These are phyloP conservation scores for Megaleporinus macrocephalus DNA, from an alignment of 2,113 vertebrate genomes.

Conservation along the genomic window DNA sequence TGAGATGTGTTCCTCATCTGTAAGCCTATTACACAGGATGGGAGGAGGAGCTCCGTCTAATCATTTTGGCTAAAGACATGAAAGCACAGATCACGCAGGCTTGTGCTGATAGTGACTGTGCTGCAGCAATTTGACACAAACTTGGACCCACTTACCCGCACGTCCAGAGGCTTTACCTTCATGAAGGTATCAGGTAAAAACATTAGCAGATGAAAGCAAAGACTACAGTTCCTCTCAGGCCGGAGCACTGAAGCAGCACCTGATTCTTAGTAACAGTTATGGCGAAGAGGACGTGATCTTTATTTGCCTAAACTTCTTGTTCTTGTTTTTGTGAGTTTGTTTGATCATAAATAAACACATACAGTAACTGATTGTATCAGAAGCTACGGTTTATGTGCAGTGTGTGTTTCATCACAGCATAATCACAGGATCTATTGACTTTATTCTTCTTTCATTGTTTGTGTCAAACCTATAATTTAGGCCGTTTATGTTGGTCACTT, in stretches of 20 bases:
- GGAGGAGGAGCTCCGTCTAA: slow-evolving; percentile 18
- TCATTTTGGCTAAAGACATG: slow-evolving; percentile 22
- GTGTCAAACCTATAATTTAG: neutral
- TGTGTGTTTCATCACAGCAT: neutral
- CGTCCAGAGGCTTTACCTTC: neutral
- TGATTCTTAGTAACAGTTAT: neutral
- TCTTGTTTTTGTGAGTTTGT: neutral
- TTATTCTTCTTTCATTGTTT: neutral
- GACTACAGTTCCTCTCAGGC: neutral
- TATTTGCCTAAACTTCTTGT: neutral
- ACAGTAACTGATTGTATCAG: neutral
- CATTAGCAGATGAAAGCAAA: neutral
- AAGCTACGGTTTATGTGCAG: neutral
- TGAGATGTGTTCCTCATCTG: neutral
- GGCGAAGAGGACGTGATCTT: neutral
- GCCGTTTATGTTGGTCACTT: neutral
- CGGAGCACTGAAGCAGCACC: neutral
- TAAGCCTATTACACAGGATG: slow-evolving; percentile 32
- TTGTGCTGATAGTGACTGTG: neutral
- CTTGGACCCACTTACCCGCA: neutral
- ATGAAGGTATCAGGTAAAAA: neutral
- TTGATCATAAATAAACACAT: neutral
- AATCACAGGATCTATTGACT: neutral
- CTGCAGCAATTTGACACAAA: slow-evolving; percentile 7
- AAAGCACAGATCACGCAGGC: slow-evolving; percentile 31